These are phyloP conservation scores for Machimus rusticus DNA, from an alignment of 2,888 invertebrate species.

Conservation along the genomic window DNA sequence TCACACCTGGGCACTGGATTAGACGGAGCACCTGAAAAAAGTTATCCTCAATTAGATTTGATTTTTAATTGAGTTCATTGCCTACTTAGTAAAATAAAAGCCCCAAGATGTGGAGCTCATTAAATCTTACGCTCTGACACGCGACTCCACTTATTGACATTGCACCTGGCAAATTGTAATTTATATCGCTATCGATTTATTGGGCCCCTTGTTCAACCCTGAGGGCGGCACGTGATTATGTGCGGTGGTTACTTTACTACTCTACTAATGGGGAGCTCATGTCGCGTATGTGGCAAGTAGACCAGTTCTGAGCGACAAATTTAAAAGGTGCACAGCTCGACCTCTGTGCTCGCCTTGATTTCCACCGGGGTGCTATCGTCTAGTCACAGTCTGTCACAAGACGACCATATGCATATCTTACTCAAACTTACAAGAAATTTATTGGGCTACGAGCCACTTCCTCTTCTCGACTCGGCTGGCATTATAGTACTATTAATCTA, in stretches of 20 bases:
- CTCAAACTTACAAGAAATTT: conserved; percentile 6
- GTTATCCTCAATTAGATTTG: not conserved
- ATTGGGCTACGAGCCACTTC: conserved; percentile 26
- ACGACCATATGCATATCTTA: conserved; percentile 19
- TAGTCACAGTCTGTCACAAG: conserved; percentile 15
- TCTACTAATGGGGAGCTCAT: not conserved
- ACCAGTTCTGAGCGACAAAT: not conserved
- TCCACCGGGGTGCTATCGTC: conserved; percentile 25
- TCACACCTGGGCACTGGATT: conserved; percentile 2
- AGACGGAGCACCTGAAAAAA: conserved; percentile 7
- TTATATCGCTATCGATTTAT: conserved; percentile 16
- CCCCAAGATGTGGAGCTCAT: not conserved
- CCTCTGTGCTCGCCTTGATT: conserved; percentile 3
- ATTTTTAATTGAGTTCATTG: not conserved
- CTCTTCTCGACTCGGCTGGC: not conserved
- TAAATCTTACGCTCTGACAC: not conserved
- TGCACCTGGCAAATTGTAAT: not conserved
- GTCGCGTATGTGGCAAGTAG: not conserved
- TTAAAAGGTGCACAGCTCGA: not conserved
- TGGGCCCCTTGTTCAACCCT: not conserved
- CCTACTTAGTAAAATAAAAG: not conserved
- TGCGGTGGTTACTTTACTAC: not conserved
- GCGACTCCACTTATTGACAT: conserved; percentile 1
- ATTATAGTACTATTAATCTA: conserved; percentile 35
- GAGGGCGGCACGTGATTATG: not conserved